Evolutionary conservation across 2,113 vertebrate species (phyloP), one percentile per base, ranked within the genome.

Genomic region (Girardinichthys multiradiatus): DNA sequence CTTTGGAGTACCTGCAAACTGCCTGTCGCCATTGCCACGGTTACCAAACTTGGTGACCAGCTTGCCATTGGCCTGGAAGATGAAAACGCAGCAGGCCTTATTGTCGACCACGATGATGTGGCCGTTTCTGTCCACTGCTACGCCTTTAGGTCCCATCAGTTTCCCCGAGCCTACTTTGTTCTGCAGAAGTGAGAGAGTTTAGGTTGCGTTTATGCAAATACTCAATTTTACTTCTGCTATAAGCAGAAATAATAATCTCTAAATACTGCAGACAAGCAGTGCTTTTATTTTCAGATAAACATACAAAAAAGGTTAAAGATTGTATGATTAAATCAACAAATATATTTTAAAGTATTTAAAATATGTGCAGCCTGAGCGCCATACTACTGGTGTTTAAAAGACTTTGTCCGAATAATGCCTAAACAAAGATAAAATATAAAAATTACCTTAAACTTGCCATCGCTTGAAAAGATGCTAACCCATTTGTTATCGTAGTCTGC

Each of bases 401-500:
- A 57, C 24, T 57, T 7, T 57, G 19, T 57, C 39, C 7, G 30
- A 63, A 15, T 7, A 13, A 7, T 2, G 21, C 4, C 17, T 19
- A 26, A 30, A 33, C 12, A 2, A 21, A 66, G 24, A 59, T 4
- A 28, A 65, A 39, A 28, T 42, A 4, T 1, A 17, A 12, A 14
- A 39, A 69, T 15, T 90, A 99, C 98, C 96, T 98, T 99, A 90
- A 98, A 99, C 89, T 99, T 99, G 57, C 98, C 98, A 62, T 99
- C 97, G 1, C 94, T 94, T 48, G 97, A 98, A 87, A 99, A 99
- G 89, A 99, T 97, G 96, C 97, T 99, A 91, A 99, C 96, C 98
- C 97, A 99, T 80, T 98, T 99, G 88, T 98, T 99, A 89, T 99
- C 98, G 7, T 99, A 99, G 89, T 99, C 98, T 1, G 98, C 98